Evolutionary conservation across 1,140 invertebrate species (phyloP), one percentile per base, ranked within the genome.

Genomic region (Polypedilum vanderplanki): DNA sequence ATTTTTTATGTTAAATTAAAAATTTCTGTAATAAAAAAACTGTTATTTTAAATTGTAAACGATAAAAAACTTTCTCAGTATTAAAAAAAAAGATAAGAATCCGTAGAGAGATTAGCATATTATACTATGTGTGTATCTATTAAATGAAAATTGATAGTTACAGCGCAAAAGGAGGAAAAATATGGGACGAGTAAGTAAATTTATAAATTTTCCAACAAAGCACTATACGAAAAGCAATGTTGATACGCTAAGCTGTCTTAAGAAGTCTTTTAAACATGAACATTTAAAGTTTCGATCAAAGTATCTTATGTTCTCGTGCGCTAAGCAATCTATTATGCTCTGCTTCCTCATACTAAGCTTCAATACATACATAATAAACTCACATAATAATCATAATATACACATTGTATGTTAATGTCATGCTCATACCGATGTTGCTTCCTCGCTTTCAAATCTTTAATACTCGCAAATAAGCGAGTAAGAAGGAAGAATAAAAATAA

Each of bases 381-480:
- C 24, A 33, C 24, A 33, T 33, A 33, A 33, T 33, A 33, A 57
- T n/a, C n/a, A n/a, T n/a, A 12, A 57, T 57, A 57, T n/a, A n/a
- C 46, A 57, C n/a, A 57, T 57, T 57, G n/a, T 57, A 57, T 57
- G 46, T 57, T 57, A 57, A 57, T 57, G 46, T 57, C 46, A 57
- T 57, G 46, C 46, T n/a, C 12, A n/a, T 57, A 9, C 46, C n/a
- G 12, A 57, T 33, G 24, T 33, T 33, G 24, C 24, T 33, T 33
- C 24, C 24, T 33, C 24, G 24, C 24, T 33, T 33, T 33, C 24
- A 33, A 33, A 33, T 33, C 46, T 57, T 46, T 46, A 46, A 46
- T 46, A 46, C 15, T 8, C 2, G 1, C 9, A 15, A 57, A 15
- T 15, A 57, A 57, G 46, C 10, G 12, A 57, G 12, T n/a, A n/a